Evolutionary conservation across 2,888 invertebrate species (phyloP).

Genomic region (Augochlorella aurata): DNA sequence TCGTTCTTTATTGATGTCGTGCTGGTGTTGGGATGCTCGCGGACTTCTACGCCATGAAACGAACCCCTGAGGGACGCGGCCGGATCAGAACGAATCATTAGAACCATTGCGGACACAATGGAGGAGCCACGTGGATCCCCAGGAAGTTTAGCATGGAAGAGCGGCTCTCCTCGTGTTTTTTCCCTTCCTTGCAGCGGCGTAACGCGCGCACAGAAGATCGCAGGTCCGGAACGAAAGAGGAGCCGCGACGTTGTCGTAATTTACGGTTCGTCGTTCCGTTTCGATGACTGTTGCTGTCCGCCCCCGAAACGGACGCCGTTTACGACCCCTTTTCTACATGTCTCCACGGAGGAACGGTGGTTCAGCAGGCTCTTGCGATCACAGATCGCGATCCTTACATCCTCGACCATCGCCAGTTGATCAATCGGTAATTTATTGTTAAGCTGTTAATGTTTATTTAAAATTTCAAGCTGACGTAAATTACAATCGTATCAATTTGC

Average conservation of each 20-base stretch:
- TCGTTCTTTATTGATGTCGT: neutral
- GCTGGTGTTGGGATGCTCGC: slow-evolving; percentile 22
- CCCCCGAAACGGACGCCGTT: neutral
- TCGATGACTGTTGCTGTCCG: slow-evolving; percentile 29
- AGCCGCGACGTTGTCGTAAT: slow-evolving; percentile 72
- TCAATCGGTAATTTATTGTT: no score
- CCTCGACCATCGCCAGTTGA: no score
- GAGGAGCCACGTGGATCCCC: slow-evolving; percentile 72
- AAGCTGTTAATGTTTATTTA: no score
- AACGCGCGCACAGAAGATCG: slow-evolving; percentile 62
- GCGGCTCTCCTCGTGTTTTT: slow-evolving; percentile 30
- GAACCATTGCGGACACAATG: slow-evolving; percentile 73
- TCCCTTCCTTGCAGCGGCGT: slow-evolving; percentile 33
- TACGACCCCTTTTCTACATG: neutral
- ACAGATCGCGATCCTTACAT: neutral
- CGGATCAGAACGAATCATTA: slow-evolving; percentile 81
- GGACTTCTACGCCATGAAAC: slow-evolving; percentile 44
- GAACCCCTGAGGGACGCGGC: slow-evolving; percentile 56
- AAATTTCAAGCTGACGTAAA: no score
- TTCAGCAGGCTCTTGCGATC: neutral
- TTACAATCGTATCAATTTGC: no score
- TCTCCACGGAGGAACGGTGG: neutral
- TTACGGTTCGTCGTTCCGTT: slow-evolving; percentile 69
- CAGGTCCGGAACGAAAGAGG: slow-evolving; percentile 71
- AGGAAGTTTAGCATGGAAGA: slow-evolving; percentile 78